A percentile compares a stretch with the other conserved stretches of the same genome.
phyloP scores from a whole-genome alignment of 2,113 vertebrate species.

The Paramisgurnus dabryanus region DNA sequence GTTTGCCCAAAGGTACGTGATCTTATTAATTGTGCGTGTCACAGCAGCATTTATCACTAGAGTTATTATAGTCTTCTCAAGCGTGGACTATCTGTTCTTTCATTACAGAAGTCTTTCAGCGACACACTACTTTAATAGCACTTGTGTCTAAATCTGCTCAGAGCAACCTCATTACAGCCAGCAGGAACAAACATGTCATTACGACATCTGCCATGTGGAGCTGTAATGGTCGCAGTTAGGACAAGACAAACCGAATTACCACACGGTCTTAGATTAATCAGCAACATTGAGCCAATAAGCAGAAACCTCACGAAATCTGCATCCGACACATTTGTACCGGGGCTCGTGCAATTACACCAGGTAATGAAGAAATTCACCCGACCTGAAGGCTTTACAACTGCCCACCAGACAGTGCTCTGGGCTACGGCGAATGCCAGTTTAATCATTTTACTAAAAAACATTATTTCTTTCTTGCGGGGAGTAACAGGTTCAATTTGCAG shows the following conservation, averaged over 20 bases:
- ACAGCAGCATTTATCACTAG: conserved; percentile 61
- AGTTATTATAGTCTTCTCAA: conserved; percentile 56
- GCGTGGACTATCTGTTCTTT: conserved; percentile 57
- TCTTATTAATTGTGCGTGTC: conserved; percentile 64
- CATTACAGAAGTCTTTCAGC: conserved; percentile 59
- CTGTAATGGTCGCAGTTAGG: conserved; percentile 40
- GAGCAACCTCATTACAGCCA: conserved; percentile 47
- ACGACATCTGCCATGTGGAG: conserved; percentile 39
- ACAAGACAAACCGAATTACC: conserved; percentile 31
- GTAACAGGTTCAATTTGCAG: neutral
- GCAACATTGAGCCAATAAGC: conserved; percentile 40
- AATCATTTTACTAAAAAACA: conserved; percentile 29
- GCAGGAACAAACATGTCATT: conserved; percentile 36
- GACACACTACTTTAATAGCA: conserved; percentile 53
- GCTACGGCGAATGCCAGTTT: neutral
- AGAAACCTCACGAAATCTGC: conserved; percentile 18
- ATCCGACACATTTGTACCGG: conserved; percentile 3
- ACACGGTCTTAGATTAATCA: conserved; percentile 48
- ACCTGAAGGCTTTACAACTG: conserved; percentile 13
- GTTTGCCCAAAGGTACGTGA: conserved; percentile 60
- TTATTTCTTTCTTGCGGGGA: neutral
- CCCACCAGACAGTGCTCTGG: neutral
- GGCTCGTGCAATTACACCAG: conserved; percentile 15
- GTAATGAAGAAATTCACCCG: conserved; percentile 27
- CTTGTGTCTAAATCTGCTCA: conserved; percentile 51